These are phyloP conservation scores for Beaufortia kweichowensis DNA, from an alignment of 2,113 vertebrate genomes.

Conservation along the genomic window DNA sequence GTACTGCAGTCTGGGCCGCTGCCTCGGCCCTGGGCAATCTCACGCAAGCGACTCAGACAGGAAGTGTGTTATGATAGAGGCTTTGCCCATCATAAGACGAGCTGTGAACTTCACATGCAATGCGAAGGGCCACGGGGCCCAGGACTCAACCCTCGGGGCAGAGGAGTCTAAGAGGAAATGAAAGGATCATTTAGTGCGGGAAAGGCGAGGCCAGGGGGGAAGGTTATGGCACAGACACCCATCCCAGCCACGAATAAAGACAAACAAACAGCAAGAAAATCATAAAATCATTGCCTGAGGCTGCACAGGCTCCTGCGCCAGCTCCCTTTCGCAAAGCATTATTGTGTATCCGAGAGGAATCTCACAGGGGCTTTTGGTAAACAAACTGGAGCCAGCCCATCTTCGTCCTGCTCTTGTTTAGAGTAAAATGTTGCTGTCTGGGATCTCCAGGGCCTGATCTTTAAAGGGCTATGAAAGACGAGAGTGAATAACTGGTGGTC, in stretches of 20 bases:
- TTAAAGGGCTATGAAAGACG: constrained; percentile 50
- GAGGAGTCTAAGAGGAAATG: constrained; percentile 78
- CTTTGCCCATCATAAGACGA: constrained; percentile 77
- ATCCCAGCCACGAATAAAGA: constrained; percentile 51
- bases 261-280: constrained; percentile 57
- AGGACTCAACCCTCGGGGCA: constrained; percentile 69
- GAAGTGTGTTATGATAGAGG: constrained; percentile 81
- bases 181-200: constrained; percentile 81
- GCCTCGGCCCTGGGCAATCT: constrained; percentile 66
- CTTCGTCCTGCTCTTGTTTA: constrained; percentile 40
- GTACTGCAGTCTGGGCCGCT: constrained; percentile 73
- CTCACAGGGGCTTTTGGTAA: constrained; percentile 43
- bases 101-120: constrained; percentile 77
- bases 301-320: constrained; percentile 27
- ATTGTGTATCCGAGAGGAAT: constrained; percentile 43
- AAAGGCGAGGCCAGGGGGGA: constrained; percentile 43
- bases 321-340: constrained; percentile 42
- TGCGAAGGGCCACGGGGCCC: constrained; percentile 56
- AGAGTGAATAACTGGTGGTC: constrained; percentile 34
- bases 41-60: constrained; percentile 80
- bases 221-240: constrained; percentile 60
- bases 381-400: constrained; percentile 38
- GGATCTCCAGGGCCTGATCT: neutral
- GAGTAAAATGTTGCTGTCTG: constrained; percentile 18
- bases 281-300: constrained; percentile 52